Evolutionary conservation across 2,888 invertebrate species (phyloP).

Genomic region (Plebejus melissa): DNA sequence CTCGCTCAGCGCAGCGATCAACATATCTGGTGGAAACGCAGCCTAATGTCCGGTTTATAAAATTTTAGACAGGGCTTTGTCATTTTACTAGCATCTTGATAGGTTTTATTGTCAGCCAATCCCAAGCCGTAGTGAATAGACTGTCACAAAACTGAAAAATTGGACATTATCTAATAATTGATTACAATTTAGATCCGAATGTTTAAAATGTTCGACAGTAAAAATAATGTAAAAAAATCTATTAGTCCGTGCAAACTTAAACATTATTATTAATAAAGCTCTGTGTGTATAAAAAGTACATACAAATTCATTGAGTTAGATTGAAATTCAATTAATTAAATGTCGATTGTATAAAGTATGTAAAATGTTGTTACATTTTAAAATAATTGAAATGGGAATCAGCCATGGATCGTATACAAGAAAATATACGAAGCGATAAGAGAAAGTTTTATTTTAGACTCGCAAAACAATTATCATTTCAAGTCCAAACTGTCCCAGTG

Average conservation of each 20-base stretch:
- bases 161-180: too few relatives aligned
- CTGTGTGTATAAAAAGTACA: not conserved
- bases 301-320: not conserved
- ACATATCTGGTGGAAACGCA: too few relatives aligned
- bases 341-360: not conserved
- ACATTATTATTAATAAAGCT: not conserved
- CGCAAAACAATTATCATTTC: conserved; percentile 28
- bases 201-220: too few relatives aligned
- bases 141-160: too few relatives aligned
- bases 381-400: not conserved
- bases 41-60: too few relatives aligned
- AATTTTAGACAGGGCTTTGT: too few relatives aligned
- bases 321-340: conserved; percentile 9
- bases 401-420: not conserved
- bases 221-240: not conserved
- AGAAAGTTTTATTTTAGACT: conserved; percentile 22
- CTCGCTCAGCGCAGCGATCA: too few relatives aligned
- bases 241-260: not conserved
- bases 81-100: too few relatives aligned
- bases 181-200: too few relatives aligned
- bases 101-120: too few relatives aligned
- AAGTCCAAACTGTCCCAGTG: not conserved
- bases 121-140: too few relatives aligned
- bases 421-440: not conserved
- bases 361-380: not conserved